These are phyloP conservation scores for Artibeus jamaicensis DNA, from an alignment of 2,797 vertebrate species.

Conservation along the genomic window DNA sequence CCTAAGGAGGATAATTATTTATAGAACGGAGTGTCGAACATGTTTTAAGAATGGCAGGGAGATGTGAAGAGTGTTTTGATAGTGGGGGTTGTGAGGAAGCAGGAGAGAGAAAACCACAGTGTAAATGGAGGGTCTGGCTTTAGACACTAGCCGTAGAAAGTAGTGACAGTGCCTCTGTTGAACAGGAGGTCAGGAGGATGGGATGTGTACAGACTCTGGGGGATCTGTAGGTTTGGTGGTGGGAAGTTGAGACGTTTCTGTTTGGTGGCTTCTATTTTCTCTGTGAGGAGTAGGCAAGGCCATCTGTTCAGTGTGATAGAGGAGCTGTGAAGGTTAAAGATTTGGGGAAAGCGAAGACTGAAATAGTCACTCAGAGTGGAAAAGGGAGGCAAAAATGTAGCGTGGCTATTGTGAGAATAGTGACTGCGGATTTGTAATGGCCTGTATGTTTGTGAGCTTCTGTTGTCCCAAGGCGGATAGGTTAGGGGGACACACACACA, in stretches of 20 bases:
- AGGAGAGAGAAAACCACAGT: neutral
- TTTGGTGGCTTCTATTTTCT: conserved; percentile 61
- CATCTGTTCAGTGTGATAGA: conserved; percentile 52
- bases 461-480: neutral
- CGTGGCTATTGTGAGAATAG: neutral
- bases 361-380: neutral
- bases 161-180: neutral
- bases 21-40: neutral
- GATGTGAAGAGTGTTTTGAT: neutral
- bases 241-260: conserved; percentile 22
- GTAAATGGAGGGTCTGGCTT: neutral
- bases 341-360: conserved; percentile 23
- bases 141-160: neutral
- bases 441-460: neutral
- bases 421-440: neutral
- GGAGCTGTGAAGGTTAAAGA: conserved; percentile 45
- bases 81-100: neutral
- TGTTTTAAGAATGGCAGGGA: neutral
- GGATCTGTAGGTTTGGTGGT: neutral
- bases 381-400: neutral
- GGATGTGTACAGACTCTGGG: neutral
- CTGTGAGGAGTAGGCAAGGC: conserved; percentile 53
- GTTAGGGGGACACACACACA: neutral
- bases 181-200: neutral
- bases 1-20: neutral